Base-by-base conservation (phyloP, 2,113 vertebrate genomes). In the Macroglossus sobrinus region DNA sequence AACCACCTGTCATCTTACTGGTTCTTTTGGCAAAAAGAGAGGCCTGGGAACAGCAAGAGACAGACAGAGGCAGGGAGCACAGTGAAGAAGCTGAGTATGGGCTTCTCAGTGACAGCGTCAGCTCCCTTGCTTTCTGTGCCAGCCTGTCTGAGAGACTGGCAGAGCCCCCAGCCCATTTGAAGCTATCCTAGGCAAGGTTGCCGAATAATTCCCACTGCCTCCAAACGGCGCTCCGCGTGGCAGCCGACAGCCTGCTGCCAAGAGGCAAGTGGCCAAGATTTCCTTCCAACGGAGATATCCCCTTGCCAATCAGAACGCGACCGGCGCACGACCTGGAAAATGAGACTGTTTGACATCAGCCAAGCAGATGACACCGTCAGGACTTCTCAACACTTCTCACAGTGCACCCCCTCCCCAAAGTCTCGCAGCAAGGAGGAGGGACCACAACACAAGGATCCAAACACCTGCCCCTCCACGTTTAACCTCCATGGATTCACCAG, bases 241-340 rank as follows among this genome's bases (percentile, higher is more conserved):
- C 91, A 93, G 97, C 84, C 68, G 76, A 72, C 78, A 72, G 79
- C 24, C 35, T 16, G 55, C 66, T 91, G 96, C 96, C 95, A 97
- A 35, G 79, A 89, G 95, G 93, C 97, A 82, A 30, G 53, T 47
- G 68, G 94, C 94, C 96, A 97, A 84, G 75, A 79, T 43, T 79
- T 81, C 66, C 78, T 91, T 93, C 79, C 88, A 95, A 74, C 19
- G 47, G 76, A 79, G 82, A 84, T 50, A 78, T 45, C 81, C 89
- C 66, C 55, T 79, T 35, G 81, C 90, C 66, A 86, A 89, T 89
- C 86, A 91, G 69, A 93, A 89, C 2, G 26, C 12, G 0, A 66
- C 72, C 76, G 13, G 66, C 85, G 55, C 33, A 55, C 16, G 14
- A 53, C 93, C 75, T 30, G 71, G 84, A 80, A 95, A 96, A 84